These are phyloP conservation scores for Nixonia krombeini DNA, from an alignment of 1,140 invertebrate genomes.

Conservation along the genomic window DNA sequence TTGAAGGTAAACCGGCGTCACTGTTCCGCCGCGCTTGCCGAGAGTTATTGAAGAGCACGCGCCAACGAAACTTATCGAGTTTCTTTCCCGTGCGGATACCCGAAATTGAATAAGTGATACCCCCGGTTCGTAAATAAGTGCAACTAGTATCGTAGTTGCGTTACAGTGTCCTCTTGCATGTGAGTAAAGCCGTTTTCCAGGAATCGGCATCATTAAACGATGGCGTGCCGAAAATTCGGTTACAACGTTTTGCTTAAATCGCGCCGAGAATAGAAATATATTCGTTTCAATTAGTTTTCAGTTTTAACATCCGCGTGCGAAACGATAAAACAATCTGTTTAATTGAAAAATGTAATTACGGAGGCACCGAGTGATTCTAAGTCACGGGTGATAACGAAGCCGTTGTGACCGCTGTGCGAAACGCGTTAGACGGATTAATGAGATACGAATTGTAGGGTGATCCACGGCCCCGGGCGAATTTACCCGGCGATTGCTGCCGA, in stretches of 20 bases:
- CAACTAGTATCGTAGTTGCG: no score
- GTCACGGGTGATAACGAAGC: conserved; percentile 25
- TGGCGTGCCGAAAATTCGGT: no score
- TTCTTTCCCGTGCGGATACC: conserved; percentile 18
- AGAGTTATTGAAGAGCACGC: conserved; percentile 37
- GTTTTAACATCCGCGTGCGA: neutral
- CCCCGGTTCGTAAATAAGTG: no score
- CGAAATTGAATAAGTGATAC: no score
- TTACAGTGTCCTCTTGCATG: no score
- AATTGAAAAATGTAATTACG: neutral
- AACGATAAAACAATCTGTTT: neutral
- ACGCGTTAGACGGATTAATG: conserved; percentile 37
- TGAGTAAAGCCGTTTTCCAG: no score
- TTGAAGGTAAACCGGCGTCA: conserved; percentile 38
- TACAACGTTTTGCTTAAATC: no score
- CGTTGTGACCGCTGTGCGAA: conserved; percentile 36
- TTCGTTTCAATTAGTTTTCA: neutral
- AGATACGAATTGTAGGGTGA: conserved; percentile 47
- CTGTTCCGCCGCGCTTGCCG: no score
- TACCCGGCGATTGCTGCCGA: conserved; percentile 34
- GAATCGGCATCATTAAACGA: no score
- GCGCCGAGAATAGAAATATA: no score
- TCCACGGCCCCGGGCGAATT: no score
- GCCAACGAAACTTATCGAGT: conserved; percentile 28
- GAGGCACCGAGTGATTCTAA: conserved; percentile 28